These are phyloP conservation scores for Sphecodes monilicornis DNA, from an alignment of 2,888 invertebrate species.

Conservation along the genomic window DNA sequence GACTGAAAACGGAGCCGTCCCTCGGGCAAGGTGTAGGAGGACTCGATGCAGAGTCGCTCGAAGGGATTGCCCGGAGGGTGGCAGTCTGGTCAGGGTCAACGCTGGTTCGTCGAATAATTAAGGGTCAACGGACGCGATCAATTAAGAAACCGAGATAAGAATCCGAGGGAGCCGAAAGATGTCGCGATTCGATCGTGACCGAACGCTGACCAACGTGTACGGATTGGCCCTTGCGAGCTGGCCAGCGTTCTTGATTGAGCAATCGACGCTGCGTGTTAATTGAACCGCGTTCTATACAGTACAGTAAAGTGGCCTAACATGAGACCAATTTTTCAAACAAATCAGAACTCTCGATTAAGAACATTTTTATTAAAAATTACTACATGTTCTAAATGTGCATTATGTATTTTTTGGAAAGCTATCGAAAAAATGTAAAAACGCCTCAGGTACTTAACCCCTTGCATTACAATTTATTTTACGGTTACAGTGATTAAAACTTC, in stretches of 20 bases:
- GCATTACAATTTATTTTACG: no score
- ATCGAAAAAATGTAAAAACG: no score
- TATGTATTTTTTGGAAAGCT: no score
- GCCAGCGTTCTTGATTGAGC: slow-evolving; percentile 57
- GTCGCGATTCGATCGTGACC: slow-evolving; percentile 66
- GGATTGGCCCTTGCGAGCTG: slow-evolving; percentile 7
- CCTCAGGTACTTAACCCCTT: no score
- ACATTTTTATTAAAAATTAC: no score
- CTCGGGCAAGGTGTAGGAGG: slow-evolving; percentile 57
- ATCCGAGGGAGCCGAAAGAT: slow-evolving; percentile 63
- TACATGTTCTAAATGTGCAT: no score
- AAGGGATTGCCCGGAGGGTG: neutral
- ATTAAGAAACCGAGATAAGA: slow-evolving; percentile 68
- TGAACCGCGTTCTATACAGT: slow-evolving; percentile 25
- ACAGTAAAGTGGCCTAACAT: no score
- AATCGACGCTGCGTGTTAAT: slow-evolving; percentile 52
- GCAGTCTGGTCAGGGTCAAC: slow-evolving; percentile 53
- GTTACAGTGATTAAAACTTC: no score
- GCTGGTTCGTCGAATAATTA: slow-evolving; percentile 71
- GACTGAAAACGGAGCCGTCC: slow-evolving; percentile 61
- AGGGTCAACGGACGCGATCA: slow-evolving; percentile 73
- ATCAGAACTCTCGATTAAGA: no score
- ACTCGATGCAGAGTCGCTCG: neutral
- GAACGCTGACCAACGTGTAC: slow-evolving; percentile 43
- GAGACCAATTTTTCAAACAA: no score